A percentile compares a stretch with the other conserved stretches of the same genome.
phyloP scores from a whole-genome alignment of 1,140 invertebrate species.

The Neomicropteryx cornuta region DNA sequence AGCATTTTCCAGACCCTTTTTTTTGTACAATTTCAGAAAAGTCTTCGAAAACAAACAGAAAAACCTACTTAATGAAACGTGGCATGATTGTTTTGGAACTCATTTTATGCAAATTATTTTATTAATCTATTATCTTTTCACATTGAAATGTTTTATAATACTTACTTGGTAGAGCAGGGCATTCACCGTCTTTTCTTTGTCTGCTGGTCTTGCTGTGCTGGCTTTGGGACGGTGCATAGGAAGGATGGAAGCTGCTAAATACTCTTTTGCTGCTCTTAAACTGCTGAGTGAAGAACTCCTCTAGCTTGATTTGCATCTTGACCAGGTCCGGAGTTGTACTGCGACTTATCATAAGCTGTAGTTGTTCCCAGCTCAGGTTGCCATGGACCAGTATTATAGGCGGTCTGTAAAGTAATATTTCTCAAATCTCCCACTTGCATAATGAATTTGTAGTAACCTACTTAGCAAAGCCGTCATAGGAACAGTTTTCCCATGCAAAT shows the following conservation, averaged over 20 bases:
- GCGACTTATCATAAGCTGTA: slow-evolving; percentile 92
- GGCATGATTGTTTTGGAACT: too few relatives aligned
- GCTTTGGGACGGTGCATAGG: slow-evolving; percentile 18
- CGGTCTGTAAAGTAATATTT: slow-evolving; percentile 44
- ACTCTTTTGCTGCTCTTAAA: slow-evolving; percentile 88
- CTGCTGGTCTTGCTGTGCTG: slow-evolving; percentile 21
- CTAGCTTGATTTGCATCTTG: slow-evolving; percentile 92
- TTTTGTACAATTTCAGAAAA: too few relatives aligned
- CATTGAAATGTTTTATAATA: neutral
- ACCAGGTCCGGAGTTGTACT: slow-evolving; percentile 92
- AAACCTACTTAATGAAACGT: too few relatives aligned
- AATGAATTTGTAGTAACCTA: too few relatives aligned
- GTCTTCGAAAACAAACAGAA: too few relatives aligned
- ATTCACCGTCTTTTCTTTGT: slow-evolving; percentile 21
- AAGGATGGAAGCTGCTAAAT: slow-evolving; percentile 62
- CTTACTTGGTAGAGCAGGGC: neutral
- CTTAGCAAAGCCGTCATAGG: too few relatives aligned
- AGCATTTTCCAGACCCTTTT: too few relatives aligned
- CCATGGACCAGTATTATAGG: slow-evolving; percentile 90
- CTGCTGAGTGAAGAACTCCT: slow-evolving; percentile 94
- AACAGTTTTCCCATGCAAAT: too few relatives aligned
- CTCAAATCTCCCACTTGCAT: too few relatives aligned
- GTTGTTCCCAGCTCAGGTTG: slow-evolving; percentile 86
- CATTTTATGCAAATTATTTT: too few relatives aligned
- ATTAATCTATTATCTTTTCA: too few relatives aligned